These are phyloP conservation scores for Cephus cinctus DNA, from an alignment of 1,140 invertebrate species.

Conservation along the genomic window DNA sequence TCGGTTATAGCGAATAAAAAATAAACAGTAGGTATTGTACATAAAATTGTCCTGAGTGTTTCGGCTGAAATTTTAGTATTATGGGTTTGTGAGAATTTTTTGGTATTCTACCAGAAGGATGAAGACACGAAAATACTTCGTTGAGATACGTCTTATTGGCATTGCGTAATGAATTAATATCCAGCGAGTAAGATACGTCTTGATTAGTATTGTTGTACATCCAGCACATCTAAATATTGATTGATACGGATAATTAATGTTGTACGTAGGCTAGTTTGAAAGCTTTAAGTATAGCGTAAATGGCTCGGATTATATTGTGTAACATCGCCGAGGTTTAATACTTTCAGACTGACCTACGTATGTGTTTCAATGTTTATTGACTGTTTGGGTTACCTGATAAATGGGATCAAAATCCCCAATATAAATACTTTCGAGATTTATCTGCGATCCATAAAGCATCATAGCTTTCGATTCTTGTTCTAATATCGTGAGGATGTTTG, in stretches of 20 bases:
- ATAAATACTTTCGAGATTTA: constrained; percentile 30
- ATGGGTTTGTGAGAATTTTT: constrained; percentile 18
- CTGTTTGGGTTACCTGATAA: constrained; percentile 24
- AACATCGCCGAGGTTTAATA: too few relatives aligned
- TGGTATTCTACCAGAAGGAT: constrained; percentile 20
- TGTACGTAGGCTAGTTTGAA: too few relatives aligned
- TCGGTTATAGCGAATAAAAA: constrained; percentile 7
- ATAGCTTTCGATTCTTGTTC: constrained; percentile 16
- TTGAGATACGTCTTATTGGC: constrained; percentile 27
- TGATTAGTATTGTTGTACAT: constrained; percentile 30
- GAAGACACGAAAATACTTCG: constrained; percentile 30
- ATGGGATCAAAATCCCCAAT: constrained; percentile 26
- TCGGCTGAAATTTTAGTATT: constrained; percentile 37
- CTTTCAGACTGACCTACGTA: too few relatives aligned
- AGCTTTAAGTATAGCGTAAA: too few relatives aligned
- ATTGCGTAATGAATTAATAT: constrained; percentile 18
- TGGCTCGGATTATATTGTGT: too few relatives aligned
- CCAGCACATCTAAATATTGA: constrained; percentile 29
- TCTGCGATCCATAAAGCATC: constrained; percentile 11
- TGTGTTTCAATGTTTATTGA: too few relatives aligned
- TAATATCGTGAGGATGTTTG: constrained; percentile 19
- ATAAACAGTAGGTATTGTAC: constrained; percentile 19
- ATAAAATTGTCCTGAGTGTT: constrained; percentile 26
- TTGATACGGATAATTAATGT: too few relatives aligned
- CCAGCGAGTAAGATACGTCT: constrained; percentile 25